A percentile compares a stretch with the other conserved stretches of the same genome.
Evolutionary conservation across 35 echinoderm and acorn worm genomes (phyloP).

Genomic region (Patiria miniata): DNA sequence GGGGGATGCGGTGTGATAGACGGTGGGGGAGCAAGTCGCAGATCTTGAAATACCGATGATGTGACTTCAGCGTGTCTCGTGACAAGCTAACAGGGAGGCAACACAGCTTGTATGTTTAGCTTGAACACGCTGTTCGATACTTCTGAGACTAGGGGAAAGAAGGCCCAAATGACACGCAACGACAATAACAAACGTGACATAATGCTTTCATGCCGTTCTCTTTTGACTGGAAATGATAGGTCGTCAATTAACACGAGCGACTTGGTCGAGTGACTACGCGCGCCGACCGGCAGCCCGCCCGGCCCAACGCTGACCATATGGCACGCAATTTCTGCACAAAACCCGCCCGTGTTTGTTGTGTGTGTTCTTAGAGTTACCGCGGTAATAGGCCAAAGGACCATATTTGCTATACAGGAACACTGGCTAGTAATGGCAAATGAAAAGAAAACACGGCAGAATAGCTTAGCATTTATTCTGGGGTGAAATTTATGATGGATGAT

Average conservation of each 20-base stretch:
- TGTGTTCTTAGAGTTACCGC: no score
- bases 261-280: slow-evolving; percentile 1
- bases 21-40: no score
- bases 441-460: slow-evolving; percentile 16
- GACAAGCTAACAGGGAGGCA: neutral
- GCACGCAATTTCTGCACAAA: neutral
- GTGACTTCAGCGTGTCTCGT: neutral
- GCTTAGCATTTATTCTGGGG: neutral
- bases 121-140: neutral
- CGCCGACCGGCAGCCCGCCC: neutral
- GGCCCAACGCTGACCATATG: slow-evolving; percentile 23
- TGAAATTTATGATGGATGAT: slow-evolving; percentile 21
- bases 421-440: slow-evolving; percentile 8
- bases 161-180: neutral
- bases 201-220: slow-evolving; percentile 24
- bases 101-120: neutral
- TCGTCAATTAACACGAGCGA: slow-evolving; percentile 7
- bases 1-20: no score
- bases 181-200: slow-evolving; percentile 26
- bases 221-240: slow-evolving; percentile 21
- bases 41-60: slow-evolving; percentile 14
- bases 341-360: no score
- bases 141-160: no score
- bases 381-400: neutral
- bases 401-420: slow-evolving; percentile 23